phyloP scores from a whole-genome alignment of 2,888 invertebrate species.

The Leucania comma region DNA sequence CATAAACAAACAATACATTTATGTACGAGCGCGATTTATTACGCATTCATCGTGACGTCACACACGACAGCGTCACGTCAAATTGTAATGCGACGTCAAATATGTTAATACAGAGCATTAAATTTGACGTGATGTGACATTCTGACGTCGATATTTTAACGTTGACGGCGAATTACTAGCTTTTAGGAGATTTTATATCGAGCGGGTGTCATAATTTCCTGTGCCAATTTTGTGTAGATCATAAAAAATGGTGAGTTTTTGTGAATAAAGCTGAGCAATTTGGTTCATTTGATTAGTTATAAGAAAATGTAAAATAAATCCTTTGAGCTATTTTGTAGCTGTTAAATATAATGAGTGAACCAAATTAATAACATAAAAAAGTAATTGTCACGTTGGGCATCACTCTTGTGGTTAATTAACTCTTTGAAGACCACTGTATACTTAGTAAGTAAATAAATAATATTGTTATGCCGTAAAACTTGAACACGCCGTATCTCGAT shows the following conservation, averaged over 20 bases:
- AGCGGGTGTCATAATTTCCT: not conserved
- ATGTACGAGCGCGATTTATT: conserved; percentile 40
- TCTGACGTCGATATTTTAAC: conserved; percentile 50
- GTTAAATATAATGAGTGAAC: not conserved
- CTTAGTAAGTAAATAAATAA: too few relatives aligned
- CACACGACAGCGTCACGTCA: conserved; percentile 33
- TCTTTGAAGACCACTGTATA: too few relatives aligned
- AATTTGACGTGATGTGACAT: conserved; percentile 45
- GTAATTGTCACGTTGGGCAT: too few relatives aligned
- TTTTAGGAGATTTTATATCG: conserved; percentile 20
- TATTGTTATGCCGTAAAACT: too few relatives aligned
- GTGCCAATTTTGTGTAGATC: not conserved
- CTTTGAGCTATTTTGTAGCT: not conserved
- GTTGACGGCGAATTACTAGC: conserved; percentile 41
- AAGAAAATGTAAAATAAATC: too few relatives aligned
- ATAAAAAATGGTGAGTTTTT: not conserved
- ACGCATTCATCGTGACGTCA: conserved; percentile 42
- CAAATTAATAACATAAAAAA: too few relatives aligned
- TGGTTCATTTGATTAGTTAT: not conserved
- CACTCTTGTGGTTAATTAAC: too few relatives aligned
- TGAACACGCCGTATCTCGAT: too few relatives aligned
- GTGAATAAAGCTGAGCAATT: too few relatives aligned
- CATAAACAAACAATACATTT: conserved; percentile 41
- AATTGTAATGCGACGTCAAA: conserved; percentile 45
- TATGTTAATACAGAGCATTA: conserved; percentile 57